Evolutionary conservation across 2,113 vertebrate genomes (phyloP).

Genomic region (Lycaon pictus): DNA sequence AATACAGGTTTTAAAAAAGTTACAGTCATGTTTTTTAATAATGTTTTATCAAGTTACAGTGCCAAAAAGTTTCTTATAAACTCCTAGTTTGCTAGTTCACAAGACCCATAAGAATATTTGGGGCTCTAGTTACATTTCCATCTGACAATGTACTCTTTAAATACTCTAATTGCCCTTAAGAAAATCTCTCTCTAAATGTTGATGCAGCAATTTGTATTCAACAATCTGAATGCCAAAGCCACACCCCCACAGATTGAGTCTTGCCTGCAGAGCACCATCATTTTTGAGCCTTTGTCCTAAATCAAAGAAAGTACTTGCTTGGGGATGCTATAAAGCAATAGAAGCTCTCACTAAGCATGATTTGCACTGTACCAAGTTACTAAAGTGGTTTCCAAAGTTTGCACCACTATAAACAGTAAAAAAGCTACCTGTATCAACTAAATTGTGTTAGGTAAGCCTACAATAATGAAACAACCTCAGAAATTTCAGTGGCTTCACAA

Average conservation of each 20-base stretch:
- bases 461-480: neutral
- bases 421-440: neutral
- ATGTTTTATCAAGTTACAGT: constrained; percentile 29
- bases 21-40: constrained; percentile 1
- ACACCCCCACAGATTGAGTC: neutral
- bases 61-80: constrained; percentile 12
- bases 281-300: constrained; percentile 32
- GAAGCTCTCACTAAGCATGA: neutral
- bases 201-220: constrained; percentile 11
- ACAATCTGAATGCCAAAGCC: constrained; percentile 30
- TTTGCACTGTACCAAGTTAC: neutral
- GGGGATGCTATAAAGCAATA: constrained; percentile 18
- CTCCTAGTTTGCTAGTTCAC: neutral
- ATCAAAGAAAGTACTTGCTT: neutral
- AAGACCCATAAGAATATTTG: neutral
- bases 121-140: neutral
- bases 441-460: neutral
- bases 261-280: neutral
- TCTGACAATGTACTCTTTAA: neutral
- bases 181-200: constrained; percentile 13
- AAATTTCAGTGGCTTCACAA: constrained; percentile 28
- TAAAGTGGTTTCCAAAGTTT: neutral
- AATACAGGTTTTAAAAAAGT: neutral
- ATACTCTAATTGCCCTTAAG: neutral
- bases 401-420: neutral